Evolutionary conservation across 2,888 invertebrate species (phyloP).

Genomic region (Coremacera marginata): DNA sequence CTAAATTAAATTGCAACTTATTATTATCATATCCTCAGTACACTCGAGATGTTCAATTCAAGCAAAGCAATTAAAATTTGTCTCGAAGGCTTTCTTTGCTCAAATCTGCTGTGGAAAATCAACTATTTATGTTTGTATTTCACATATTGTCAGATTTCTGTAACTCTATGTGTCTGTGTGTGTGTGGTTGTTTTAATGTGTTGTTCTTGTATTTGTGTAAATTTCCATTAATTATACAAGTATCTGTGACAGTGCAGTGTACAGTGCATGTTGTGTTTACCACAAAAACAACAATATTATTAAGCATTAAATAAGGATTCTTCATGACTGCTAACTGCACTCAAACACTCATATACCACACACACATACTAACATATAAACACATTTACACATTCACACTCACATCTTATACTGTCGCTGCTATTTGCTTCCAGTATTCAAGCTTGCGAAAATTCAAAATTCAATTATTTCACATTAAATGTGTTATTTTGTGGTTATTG

Average conservation of each 20-base stretch:
- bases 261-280: too few species aligned
- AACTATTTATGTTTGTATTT: not conserved
- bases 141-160: not conserved
- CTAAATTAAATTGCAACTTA: not conserved
- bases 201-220: too few species aligned
- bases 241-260: too few species aligned
- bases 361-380: too few species aligned
- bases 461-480: not conserved
- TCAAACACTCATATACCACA: not conserved
- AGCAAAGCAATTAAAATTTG: conserved; percentile 10
- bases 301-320: not conserved
- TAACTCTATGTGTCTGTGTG: not conserved
- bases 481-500: not conserved
- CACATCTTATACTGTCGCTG: too few species aligned
- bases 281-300: too few species aligned
- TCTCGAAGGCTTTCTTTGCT: conserved; percentile 9
- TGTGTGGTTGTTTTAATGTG: not conserved
- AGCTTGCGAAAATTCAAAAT: not conserved
- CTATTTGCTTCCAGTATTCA: not conserved
- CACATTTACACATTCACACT: too few species aligned
- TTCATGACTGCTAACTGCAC: not conserved
- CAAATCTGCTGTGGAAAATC: not conserved
- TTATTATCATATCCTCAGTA: not conserved
- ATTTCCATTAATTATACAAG: too few species aligned
- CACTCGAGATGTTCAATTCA: not conserved